Conservation (phyloP, 2,888 invertebrate genomes). For the Parochlus steinenii region DNA sequence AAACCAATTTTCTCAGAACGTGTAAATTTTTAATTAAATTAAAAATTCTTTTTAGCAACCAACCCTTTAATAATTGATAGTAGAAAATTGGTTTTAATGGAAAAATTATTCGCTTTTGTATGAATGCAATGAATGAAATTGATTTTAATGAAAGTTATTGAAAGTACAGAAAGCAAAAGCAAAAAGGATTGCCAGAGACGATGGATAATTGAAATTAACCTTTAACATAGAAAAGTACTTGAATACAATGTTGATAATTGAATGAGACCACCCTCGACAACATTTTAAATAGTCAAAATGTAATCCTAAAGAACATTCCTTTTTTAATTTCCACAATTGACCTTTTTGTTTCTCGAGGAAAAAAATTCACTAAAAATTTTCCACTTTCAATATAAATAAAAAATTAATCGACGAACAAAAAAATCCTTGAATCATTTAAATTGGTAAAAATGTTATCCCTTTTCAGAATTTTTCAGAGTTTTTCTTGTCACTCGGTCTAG, state of each 20-base stretch:
- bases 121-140: conserved; percentile 8
- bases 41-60: no score
- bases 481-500: not conserved
- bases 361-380: no score
- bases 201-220: not conserved
- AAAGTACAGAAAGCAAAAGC: not conserved
- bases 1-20: no score
- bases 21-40: no score
- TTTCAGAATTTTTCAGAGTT: not conserved
- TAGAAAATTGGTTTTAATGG: no score
- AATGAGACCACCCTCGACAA: no score
- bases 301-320: conserved; percentile 4
- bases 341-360: not conserved
- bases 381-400: conserved; percentile 9
- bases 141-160: not conserved
- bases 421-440: no score
- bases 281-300: no score
- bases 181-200: not conserved
- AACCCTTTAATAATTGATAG: no score
- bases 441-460: conserved; percentile 10
- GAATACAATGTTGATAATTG: conserved; percentile 3
- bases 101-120: no score
- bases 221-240: no score
- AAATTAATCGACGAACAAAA: conserved; percentile 12
- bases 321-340: conserved; percentile 5